A percentile compares a stretch with the other conserved stretches of the same genome.
These are phyloP conservation scores for Amiota minor DNA, from an alignment of 2,888 invertebrate species.

Conservation along the genomic window DNA sequence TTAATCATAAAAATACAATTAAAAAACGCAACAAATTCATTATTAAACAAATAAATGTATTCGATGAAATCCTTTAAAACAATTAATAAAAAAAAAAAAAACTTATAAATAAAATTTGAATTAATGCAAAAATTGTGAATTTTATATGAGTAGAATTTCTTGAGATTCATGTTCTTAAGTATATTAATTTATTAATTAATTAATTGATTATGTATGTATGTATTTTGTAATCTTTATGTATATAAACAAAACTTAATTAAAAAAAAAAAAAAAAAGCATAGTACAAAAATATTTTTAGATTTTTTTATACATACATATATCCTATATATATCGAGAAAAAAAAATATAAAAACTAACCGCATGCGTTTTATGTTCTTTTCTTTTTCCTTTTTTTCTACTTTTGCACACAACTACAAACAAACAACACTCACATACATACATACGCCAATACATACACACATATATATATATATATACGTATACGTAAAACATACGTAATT, in stretches of 20 bases:
- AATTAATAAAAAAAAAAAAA: neutral
- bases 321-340: slow-evolving; percentile 53
- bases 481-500: slow-evolving; percentile 13
- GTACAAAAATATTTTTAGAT: slow-evolving; percentile 9
- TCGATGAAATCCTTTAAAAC: neutral
- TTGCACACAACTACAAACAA: slow-evolving; percentile 61
- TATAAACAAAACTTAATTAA: slow-evolving; percentile 14
- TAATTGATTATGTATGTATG: slow-evolving; percentile 11
- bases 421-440: slow-evolving; percentile 41
- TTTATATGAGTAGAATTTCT: slow-evolving; percentile 20
- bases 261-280: slow-evolving; percentile 3
- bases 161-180: slow-evolving; percentile 23
- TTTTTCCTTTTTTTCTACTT: slow-evolving; percentile 69
- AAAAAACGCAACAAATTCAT: neutral
- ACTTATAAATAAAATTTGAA: neutral
- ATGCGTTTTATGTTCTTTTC: slow-evolving; percentile 72
- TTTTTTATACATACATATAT: slow-evolving; percentile 40
- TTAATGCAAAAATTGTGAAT: slow-evolving; percentile 11
- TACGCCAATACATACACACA: slow-evolving; percentile 31
- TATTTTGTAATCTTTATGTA: slow-evolving; percentile 20
- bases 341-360: slow-evolving; percentile 68
- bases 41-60: neutral
- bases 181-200: slow-evolving; percentile 19
- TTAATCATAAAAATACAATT: slow-evolving; percentile 9
- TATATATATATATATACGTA: slow-evolving; percentile 7